phyloP scores from a whole-genome alignment of 2,113 vertebrate species.

The Phrynosoma platyrhinos region DNA sequence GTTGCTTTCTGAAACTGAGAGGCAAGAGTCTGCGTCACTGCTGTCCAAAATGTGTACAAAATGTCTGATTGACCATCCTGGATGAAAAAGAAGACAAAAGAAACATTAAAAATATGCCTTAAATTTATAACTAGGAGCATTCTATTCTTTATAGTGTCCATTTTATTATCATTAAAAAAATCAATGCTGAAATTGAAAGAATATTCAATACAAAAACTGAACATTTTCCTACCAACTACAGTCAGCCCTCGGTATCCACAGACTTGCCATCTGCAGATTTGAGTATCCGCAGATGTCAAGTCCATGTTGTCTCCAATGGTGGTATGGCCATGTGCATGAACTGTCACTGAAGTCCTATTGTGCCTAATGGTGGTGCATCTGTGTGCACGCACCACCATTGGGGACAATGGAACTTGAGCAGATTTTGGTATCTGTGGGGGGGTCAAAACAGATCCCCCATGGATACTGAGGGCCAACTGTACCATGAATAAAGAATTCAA shows the following conservation, averaged over 20 bases:
- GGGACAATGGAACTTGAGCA: too few species aligned
- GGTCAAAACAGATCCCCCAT: too few species aligned
- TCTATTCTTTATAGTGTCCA: not conserved
- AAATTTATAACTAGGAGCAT: conserved; percentile 3
- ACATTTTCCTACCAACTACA: not conserved
- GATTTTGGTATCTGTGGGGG: too few species aligned
- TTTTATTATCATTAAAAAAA: not conserved
- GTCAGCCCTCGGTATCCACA: too few species aligned
- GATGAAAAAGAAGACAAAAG: conserved; percentile 39
- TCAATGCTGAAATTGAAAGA: not conserved
- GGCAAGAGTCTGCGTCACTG: conserved; percentile 88
- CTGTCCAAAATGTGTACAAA: conserved; percentile 92
- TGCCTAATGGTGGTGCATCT: too few species aligned
- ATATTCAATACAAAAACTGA: not conserved
- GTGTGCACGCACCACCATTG: too few species aligned
- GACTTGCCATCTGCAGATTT: too few species aligned
- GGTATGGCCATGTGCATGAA: too few species aligned
- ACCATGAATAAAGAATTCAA: not conserved
- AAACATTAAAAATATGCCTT: conserved; percentile 1
- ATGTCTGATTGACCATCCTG: conserved; percentile 95
- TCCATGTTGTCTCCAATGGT: too few species aligned
- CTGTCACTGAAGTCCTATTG: too few species aligned
- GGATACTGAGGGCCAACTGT: too few species aligned
- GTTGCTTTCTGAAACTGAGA: conserved; percentile 90
- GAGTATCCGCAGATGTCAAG: too few species aligned